Percentiles rank a stretch among this genome's conserved stretches.
Conservation (phyloP, 2,113 vertebrate species). For the Trogon melanurus region DNA sequence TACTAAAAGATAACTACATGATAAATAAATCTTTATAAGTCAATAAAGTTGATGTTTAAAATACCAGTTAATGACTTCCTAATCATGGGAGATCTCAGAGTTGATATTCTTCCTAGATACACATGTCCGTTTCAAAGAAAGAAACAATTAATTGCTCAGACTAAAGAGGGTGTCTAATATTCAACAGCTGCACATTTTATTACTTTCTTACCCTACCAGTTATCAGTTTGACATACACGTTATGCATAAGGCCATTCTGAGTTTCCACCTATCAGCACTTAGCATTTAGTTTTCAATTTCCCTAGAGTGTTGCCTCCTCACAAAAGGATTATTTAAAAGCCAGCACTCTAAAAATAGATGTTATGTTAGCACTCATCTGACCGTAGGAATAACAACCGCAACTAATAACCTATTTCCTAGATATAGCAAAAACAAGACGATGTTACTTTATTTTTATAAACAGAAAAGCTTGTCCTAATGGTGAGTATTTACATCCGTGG, state of each 20-base stretch:
- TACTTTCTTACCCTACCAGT: not conserved
- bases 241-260: not conserved
- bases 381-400: not conserved
- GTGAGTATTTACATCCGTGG: not conserved
- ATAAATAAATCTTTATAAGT: not conserved
- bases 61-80: not conserved
- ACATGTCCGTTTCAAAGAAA: not conserved
- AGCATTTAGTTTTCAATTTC: not conserved
- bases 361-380: not conserved
- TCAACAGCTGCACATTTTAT: not conserved
- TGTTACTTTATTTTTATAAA: not conserved
- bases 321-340: not conserved
- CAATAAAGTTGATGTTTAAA: not conserved
- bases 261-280: not conserved
- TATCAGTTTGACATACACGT: not conserved
- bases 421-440: not conserved
- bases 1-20: not conserved
- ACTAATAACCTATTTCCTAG: not conserved
- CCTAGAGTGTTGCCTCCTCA: not conserved
- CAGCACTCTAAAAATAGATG: not conserved
- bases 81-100: not conserved
- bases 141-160: not conserved
- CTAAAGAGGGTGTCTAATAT: not conserved
- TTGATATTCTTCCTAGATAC: not conserved
- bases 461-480: not conserved